A percentile compares a stretch with the other conserved stretches of the same genome.
Evolutionary conservation across 2,888 invertebrate genomes (phyloP).

Genomic region (Cataglyphis rosenhaueri): DNA sequence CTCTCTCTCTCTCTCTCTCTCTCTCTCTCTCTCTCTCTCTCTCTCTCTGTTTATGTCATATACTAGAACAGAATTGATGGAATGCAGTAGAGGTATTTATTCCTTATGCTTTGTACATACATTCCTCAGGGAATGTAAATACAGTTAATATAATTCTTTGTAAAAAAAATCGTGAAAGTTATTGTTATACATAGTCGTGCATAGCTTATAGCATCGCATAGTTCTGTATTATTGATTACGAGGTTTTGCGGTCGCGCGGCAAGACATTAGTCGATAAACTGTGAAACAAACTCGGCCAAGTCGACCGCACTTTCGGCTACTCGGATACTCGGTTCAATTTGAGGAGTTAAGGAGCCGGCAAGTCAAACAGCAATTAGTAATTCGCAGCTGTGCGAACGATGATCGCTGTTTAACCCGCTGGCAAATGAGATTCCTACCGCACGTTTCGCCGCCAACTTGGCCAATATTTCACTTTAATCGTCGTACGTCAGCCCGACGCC

Average conservation of each 20-base stretch:
- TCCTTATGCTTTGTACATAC: neutral
- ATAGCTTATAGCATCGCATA: neutral
- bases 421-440: constrained; percentile 60
- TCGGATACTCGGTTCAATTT: constrained; percentile 39
- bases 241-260: neutral
- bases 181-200: neutral
- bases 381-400: constrained; percentile 57
- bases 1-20: neutral
- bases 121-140: neutral
- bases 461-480: constrained; percentile 66
- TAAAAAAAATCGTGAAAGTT: neutral
- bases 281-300: constrained; percentile 43
- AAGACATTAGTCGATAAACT: constrained; percentile 41
- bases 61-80: neutral
- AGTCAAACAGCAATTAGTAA: constrained; percentile 70
- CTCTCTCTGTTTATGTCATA: neutral
- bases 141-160: neutral
- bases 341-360: constrained; percentile 39
- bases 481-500: constrained; percentile 52
- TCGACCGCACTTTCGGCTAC: constrained; percentile 1
- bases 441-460: constrained; percentile 60
- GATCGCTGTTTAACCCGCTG: constrained; percentile 60
- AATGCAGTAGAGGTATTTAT: neutral
- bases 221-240: constrained; percentile 26
- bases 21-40: no score